Conservation (phyloP, 2,113 vertebrate genomes). For the Nanger granti region DNA sequence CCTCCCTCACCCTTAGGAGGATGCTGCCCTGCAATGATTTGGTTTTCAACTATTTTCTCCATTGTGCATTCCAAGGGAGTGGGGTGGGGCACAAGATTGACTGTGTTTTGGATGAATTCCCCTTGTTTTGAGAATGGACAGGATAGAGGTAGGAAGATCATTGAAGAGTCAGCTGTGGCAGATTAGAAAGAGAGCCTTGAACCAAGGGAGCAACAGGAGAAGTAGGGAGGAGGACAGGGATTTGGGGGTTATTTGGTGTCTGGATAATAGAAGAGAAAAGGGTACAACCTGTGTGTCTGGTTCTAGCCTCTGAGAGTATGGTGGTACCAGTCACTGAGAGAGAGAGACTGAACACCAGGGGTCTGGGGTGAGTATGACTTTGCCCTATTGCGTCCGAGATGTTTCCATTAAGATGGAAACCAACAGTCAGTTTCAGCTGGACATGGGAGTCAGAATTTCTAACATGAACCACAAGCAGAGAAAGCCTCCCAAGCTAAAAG, state of each 20-base stretch:
- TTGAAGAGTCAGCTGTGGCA: accelerated
- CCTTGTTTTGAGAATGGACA: not conserved
- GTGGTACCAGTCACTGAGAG: not conserved
- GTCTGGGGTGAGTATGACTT: not conserved
- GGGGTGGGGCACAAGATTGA: accelerated
- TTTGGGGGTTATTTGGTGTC: not conserved
- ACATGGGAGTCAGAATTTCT: not conserved
- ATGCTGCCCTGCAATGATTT: accelerated
- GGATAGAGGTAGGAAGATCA: not conserved
- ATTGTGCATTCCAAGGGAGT: not conserved
- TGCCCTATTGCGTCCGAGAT: not conserved
- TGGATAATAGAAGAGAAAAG: not conserved
- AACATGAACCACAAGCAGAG: slow-evolving; percentile 6
- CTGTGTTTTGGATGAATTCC: not conserved
- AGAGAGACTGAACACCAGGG: not conserved
- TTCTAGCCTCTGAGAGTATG: not conserved
- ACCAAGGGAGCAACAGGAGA: not conserved
- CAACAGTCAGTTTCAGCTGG: not conserved
- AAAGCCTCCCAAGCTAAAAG: not conserved
- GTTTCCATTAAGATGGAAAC: slow-evolving; percentile 21
- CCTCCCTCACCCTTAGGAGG: not conserved
- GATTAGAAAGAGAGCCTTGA: not conserved
- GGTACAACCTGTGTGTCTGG: not conserved
- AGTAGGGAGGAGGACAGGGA: not conserved
- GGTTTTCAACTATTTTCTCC: not conserved